Evolutionary conservation across 2,113 vertebrate species (phyloP).

Genomic region (Grammomys dolichurus): DNA sequence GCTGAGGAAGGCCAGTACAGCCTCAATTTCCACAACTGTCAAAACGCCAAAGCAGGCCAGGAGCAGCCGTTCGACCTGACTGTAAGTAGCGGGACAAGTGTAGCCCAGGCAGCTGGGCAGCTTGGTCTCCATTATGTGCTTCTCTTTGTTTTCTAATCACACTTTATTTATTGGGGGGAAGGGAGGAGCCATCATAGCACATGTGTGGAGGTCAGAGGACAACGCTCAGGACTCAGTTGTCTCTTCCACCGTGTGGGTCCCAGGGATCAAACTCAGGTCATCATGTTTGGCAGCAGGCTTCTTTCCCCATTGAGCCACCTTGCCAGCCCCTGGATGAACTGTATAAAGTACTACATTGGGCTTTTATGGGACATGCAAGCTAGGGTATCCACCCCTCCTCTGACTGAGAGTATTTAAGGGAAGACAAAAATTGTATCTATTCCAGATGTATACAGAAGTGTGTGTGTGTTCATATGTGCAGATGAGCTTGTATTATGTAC

Average conservation of each 20-base stretch:
- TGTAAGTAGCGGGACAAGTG: slow-evolving; percentile 77
- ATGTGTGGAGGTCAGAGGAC: neutral
- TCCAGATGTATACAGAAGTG: neutral
- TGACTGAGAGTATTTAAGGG: neutral
- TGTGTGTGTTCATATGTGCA: neutral
- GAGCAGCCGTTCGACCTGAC: slow-evolving; percentile 85
- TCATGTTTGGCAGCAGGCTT: neutral
- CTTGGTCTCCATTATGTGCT: no score
- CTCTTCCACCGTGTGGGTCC: neutral
- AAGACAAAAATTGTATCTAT: neutral
- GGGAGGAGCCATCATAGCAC: neutral
- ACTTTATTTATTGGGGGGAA: neutral
- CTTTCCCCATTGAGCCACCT: neutral
- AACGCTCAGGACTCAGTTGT: neutral
- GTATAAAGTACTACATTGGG: neutral
- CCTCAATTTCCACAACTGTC: slow-evolving; percentile 91
- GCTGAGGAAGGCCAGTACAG: slow-evolving; percentile 89
- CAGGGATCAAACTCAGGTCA: neutral
- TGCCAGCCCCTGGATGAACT: neutral
- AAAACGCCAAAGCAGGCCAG: neutral
- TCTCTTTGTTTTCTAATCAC: neutral
- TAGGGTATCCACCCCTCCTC: neutral
- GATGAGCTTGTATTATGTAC: neutral
- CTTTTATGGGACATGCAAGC: no score
- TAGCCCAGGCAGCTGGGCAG: neutral